A percentile compares a stretch with the other conserved stretches of the same genome.
These are phyloP conservation scores for Cheumatopsyche charites DNA, from an alignment of 1,140 invertebrate species.

Conservation along the genomic window DNA sequence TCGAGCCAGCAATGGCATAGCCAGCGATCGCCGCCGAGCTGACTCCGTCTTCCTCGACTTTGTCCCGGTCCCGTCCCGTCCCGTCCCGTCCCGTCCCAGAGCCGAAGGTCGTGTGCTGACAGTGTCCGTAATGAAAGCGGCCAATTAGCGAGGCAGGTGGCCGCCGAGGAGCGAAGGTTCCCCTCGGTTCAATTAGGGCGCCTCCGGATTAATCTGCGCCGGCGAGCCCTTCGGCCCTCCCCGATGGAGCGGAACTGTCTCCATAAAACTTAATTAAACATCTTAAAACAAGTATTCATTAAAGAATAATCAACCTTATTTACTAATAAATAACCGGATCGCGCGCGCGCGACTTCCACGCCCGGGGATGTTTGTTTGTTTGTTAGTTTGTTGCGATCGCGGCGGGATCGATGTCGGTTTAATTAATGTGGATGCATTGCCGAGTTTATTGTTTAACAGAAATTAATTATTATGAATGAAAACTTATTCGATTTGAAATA, in stretches of 20 bases:
- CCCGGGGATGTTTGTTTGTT: not conserved
- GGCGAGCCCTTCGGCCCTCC: slow-evolving; percentile 34
- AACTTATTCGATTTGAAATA: not conserved
- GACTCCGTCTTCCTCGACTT: not conserved
- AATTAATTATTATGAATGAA: too few species aligned
- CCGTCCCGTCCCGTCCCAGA: not conserved
- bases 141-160: slow-evolving; percentile 60
- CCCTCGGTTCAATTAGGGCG: slow-evolving; percentile 60
- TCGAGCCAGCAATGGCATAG: too few species aligned
- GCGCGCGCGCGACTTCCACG: slow-evolving; percentile 50
- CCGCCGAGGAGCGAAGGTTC: slow-evolving; percentile 48
- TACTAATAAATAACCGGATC: slow-evolving; percentile 64
- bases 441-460: too few species aligned
- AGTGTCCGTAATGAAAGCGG: slow-evolving; percentile 61
- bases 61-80: not conserved
- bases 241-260: slow-evolving; percentile 57
- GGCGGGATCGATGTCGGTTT: not conserved
- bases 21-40: too few species aligned
- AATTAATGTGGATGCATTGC: slow-evolving; percentile 2
- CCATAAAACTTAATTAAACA: slow-evolving; percentile 66
- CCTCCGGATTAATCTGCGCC: slow-evolving; percentile 56
- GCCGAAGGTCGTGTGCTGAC: slow-evolving; percentile 50
- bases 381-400: not conserved
- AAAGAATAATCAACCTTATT: slow-evolving; percentile 66
- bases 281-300: slow-evolving; percentile 66